Percentiles rank a stretch among this genome's conserved stretches.
These are phyloP conservation scores for Phrynocephalus guinanensis DNA, from an alignment of 2,797 vertebrate genomes.

Conservation along the genomic window DNA sequence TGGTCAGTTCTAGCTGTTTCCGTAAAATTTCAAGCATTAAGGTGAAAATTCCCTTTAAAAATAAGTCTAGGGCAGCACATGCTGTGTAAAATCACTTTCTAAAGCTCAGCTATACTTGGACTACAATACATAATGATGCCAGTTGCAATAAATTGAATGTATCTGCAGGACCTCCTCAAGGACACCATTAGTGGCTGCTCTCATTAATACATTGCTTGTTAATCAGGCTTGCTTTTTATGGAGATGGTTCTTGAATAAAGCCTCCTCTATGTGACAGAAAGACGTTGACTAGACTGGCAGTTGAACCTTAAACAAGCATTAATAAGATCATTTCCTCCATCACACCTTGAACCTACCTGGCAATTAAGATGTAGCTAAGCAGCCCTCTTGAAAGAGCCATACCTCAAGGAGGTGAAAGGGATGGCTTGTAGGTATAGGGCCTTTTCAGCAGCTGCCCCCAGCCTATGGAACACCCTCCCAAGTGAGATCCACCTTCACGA, in stretches of 20 bases:
- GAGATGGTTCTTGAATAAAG: background rate
- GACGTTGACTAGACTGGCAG: too few relatives aligned
- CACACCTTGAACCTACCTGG: too few relatives aligned
- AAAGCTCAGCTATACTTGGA: background rate
- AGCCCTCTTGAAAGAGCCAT: too few relatives aligned
- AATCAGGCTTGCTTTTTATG: background rate
- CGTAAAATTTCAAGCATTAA: background rate
- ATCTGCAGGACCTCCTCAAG: conserved; percentile 40
- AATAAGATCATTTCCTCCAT: too few relatives aligned
- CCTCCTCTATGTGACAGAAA: too few relatives aligned
- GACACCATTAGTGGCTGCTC: conserved; percentile 18
- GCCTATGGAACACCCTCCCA: too few relatives aligned
- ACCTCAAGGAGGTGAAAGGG: too few relatives aligned
- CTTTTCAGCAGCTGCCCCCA: too few relatives aligned
- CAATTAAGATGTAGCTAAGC: too few relatives aligned
- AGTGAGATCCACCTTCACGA: too few relatives aligned
- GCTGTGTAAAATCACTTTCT: background rate
- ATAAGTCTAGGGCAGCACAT: background rate
- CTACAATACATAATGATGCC: background rate
- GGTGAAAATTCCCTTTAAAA: conserved; percentile 16
- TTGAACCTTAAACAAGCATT: too few relatives aligned
- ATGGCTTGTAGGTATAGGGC: too few relatives aligned
- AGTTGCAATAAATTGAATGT: rapidly evolving
- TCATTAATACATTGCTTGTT: background rate
- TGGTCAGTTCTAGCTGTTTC: background rate